Evolutionary conservation across 2,113 vertebrate species (phyloP), one percentile per base, ranked within the genome.

Genomic region (Reinhardtius hippoglossoides): DNA sequence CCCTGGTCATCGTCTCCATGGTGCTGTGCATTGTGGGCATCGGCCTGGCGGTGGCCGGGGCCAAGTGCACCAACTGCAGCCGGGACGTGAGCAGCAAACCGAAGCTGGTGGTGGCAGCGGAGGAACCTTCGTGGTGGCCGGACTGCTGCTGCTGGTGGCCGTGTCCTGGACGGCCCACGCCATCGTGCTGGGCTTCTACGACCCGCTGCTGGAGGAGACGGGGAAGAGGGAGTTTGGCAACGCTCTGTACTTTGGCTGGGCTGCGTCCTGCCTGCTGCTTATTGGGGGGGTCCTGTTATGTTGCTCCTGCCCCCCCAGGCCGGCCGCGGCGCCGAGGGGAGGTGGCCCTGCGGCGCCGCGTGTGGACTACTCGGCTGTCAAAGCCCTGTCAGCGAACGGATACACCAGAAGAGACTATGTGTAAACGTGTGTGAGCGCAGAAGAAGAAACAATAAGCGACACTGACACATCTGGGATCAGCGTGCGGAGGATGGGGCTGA

Each of bases 21-120:
- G 89, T 94, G 63, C 75, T 94, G 52, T 86, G 91, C 40, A 87
- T 95, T 1, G 71, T 86, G 76, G 95, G 89, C n/a, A 93, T 94
- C 31, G 65, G 85, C 4, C 67, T 95, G 62, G 87, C 93, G 0
- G 89, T 94, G 70, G 93, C 93, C 0, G 95, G 95, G 0, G 95
- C 95, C n/a, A 94, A 95, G 78, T 95, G 95, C 82, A 95, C 95
- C 79, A 94, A 95, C 87, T 95, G 94, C 54, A 93, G 92, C 21
- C 74, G 71, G 16, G 91, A 94, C 2, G 69, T 52, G 61, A 82
- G 80, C 71, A 93, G 87, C 27, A 95, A 95, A 59, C 93, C 93
- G 0, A 91, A 91, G 40, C 80, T 95, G 0, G 83, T 92, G 82
- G 83, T 92, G 73, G 71, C 81, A 0, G 86, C 94, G 95, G 95